phyloP scores from a whole-genome alignment of 1,140 invertebrate genomes.

The Caenorhabditis brenneri region DNA sequence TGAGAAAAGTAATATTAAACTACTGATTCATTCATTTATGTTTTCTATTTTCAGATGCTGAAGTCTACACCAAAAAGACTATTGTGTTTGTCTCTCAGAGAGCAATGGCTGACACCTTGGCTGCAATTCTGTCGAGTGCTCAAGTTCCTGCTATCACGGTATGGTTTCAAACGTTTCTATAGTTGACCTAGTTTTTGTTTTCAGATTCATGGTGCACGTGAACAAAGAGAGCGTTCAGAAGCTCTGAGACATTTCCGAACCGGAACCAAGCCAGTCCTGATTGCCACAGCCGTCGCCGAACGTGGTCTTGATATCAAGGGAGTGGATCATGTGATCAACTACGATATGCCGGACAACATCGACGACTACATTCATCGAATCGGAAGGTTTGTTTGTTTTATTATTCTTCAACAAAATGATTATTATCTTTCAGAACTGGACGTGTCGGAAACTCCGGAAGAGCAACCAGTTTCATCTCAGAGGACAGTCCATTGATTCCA shows the following conservation, averaged over 20 bases:
- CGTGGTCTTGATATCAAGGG: constrained; percentile 53
- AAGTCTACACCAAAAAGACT: constrained; percentile 85
- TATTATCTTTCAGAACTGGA: constrained; percentile 37
- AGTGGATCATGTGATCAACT: constrained; percentile 54
- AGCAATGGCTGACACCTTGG: constrained; percentile 45
- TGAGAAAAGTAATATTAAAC: constrained; percentile 72
- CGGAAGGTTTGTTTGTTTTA: constrained; percentile 31
- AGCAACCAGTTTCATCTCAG: constrained; percentile 38
- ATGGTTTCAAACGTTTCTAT: neutral
- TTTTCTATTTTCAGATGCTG: constrained; percentile 85
- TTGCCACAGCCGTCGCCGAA: constrained; percentile 54
- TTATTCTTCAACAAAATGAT: neutral
- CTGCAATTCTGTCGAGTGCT: constrained; percentile 26
- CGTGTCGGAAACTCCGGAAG: constrained; percentile 49
- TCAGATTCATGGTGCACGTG: constrained; percentile 76
- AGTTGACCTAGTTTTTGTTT: neutral
- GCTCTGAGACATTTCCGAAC: constrained; percentile 81
- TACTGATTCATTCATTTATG: constrained; percentile 79
- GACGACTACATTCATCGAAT: constrained; percentile 52
- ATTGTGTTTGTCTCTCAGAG: constrained; percentile 74
- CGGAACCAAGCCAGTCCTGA: constrained; percentile 44
- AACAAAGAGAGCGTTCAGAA: constrained; percentile 77
- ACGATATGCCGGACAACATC: constrained; percentile 47
- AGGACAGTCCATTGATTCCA: neutral
- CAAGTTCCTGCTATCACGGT: constrained; percentile 32